Base-by-base conservation (phyloP, 2,113 vertebrate species). In the Burhinus bistriatus region DNA sequence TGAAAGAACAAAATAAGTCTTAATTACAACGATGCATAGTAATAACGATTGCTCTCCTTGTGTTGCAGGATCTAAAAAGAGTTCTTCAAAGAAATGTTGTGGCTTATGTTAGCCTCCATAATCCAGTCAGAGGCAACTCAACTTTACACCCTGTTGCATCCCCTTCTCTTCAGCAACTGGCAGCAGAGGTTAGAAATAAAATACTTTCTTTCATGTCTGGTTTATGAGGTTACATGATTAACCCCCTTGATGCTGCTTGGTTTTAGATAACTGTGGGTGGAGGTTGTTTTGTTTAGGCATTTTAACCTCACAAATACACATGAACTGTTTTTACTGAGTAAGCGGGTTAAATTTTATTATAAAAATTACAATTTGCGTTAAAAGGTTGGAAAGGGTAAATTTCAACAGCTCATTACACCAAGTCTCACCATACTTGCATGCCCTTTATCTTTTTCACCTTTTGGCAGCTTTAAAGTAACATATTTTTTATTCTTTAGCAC, bases 31-130 rank as follows among this genome's bases (percentile, higher is more conserved):
- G 20, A 34, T 47, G 26, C 70, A 20, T 18, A 12, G 34, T 68
- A 82, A 86, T 89, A 61, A 83, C 51, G 11, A 5, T 51, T 55
- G 30, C 20, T 78, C 86, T 89, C 44, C 89, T 96, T 96, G 15
- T 42, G 44, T 98, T 97, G 59, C 89, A 99, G 99, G 99, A 99
- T 92, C 98, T 99, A 97, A 97, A 90, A 70, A 98, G 98, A 13
- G 97, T 99, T 93, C 98, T 99, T 38, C 98, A 99, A 86, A 99
- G 96, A 91, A 99, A 98, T 47, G 98, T 93, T 11, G 99, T 99
- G 94, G 99, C 99, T 92, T 99, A 99, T 2, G 11, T 99, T 65
- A 99, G 99, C 79, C 98, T 99, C 25, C 98, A 99, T 85, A 98
- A 96, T 83, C 99, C 99, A 1, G 93, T 99, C n/a, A 97, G 95